Base-by-base conservation (phyloP, 2,888 invertebrate species). In the Trichogramma evanescens region DNA sequence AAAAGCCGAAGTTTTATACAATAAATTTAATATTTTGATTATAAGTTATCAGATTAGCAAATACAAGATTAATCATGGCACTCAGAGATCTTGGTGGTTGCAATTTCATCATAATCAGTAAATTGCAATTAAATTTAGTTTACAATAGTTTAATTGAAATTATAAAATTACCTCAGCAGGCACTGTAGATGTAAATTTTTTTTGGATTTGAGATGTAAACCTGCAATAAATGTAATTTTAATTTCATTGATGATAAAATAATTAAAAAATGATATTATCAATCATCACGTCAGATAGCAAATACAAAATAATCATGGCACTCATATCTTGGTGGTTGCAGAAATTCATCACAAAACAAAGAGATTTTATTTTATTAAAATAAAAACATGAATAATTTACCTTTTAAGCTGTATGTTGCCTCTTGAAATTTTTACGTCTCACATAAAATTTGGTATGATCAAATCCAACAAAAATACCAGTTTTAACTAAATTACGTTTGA, bases 301-400 rank as follows among this genome's bases (percentile, higher is more conserved):
- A 63, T 63, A 58, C 56, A 45, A 46, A 50, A 48, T 59, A 63
- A 64, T 60, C 58, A 57, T 48, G 57, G 58, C 59, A 53, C 4
- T 62, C 58, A 64, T 50, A 59, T 53, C 54, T 58, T 63, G 56
- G 56, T 63, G 61, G 58, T 63, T 54, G 55, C 48, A 6, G 13
- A 48, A 45, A 52, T 2, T 60, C 58, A 63, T 61, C 61, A 61
- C 58, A 26, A 42, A 41, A 51, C 9, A 26, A 13, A 13, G 26
- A 26, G 26, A 26, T 26, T 26, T 26, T 26, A 26, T 26, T 1
- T 2, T 26, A 26, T 26, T 26, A 26, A 26, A 26, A 26, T 26
- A 26, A 26, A 26, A 26, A 26, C 26, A 26, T 26, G 26, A 26
- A 26, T 26, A 26, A 26, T 26, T 26, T 26, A 26, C 26, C 26